phyloP scores from a whole-genome alignment of 2,797 vertebrate species.

The Mus caroli region DNA sequence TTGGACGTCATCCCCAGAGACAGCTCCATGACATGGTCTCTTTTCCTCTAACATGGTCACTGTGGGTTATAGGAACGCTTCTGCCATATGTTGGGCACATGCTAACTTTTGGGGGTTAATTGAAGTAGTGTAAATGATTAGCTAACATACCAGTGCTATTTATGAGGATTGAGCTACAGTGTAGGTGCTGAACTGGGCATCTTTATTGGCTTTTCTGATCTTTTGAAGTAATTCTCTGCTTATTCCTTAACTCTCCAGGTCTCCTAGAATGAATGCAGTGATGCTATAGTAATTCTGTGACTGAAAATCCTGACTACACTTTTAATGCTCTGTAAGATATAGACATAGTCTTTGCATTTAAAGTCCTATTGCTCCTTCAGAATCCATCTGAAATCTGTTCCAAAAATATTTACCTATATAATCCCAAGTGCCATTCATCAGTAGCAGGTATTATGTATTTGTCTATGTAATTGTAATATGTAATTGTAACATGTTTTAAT shows the following conservation, averaged over 20 bases:
- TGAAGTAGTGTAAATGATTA: neutral
- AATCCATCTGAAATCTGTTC: constrained; percentile 40
- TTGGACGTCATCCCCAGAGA: constrained; percentile 63
- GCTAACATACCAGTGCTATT: constrained; percentile 19
- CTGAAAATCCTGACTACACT: constrained; percentile 47
- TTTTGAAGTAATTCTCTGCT: constrained; percentile 56
- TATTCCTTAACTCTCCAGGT: constrained; percentile 47
- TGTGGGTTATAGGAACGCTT: neutral
- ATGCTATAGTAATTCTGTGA: constrained; percentile 55
- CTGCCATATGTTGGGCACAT: neutral
- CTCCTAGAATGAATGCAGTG: constrained; percentile 18
- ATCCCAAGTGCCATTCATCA: constrained; percentile 40
- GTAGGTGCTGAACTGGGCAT: neutral
- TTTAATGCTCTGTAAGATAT: constrained; percentile 59
- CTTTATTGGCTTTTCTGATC: constrained; percentile 43
- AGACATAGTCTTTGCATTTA: constrained; percentile 60
- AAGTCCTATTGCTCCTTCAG: constrained; percentile 22
- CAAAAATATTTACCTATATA: constrained; percentile 40
- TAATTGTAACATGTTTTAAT: neutral
- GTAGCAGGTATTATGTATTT: neutral
- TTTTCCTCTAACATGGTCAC: constrained; percentile 49
- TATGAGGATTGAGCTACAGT: constrained; percentile 2
- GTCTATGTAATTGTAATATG: neutral
- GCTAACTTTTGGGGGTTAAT: neutral
- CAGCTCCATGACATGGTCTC: constrained; percentile 38